These are phyloP conservation scores for Engraulis encrasicolus DNA, from an alignment of 2,113 vertebrate genomes.

Conservation along the genomic window DNA sequence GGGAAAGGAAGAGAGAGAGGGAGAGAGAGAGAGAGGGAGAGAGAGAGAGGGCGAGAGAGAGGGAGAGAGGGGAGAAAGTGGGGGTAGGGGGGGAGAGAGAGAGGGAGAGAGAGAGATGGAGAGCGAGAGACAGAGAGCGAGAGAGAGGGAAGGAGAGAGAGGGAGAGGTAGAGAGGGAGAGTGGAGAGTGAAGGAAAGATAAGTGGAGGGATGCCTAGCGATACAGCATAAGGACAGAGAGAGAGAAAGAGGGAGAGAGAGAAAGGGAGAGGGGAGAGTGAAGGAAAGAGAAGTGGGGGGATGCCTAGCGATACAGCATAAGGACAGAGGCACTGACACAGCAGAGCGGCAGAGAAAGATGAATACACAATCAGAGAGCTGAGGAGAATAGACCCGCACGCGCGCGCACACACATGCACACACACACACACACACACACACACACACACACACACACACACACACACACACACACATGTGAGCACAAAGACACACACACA, in stretches of 20 bases:
- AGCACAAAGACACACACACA: too few species aligned
- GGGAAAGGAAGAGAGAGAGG: neutral
- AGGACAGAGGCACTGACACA: neutral
- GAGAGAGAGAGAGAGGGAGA: neutral
- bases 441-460: too few species aligned
- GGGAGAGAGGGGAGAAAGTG: neutral
- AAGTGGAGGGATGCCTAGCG: neutral
- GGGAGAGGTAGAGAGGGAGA: neutral
- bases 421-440: too few species aligned
- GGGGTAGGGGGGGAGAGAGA: too few species aligned
- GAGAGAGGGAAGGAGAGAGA: neutral
- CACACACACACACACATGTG: too few species aligned
- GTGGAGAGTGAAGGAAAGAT: neutral
- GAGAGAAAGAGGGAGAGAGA: neutral
- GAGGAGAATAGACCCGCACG: neutral
- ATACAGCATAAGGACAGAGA: too few species aligned
- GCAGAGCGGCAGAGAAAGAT: neutral
- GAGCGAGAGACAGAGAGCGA: too few species aligned
- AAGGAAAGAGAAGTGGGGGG: neutral
- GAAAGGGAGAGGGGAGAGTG: neutral
- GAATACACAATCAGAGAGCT: neutral
- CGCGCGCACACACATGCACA: too few species aligned
- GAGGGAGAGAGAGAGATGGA: neutral
- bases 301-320: neutral
- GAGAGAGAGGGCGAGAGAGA: neutral